A percentile compares a stretch with the other conserved stretches of the same genome.
Evolutionary conservation across 2,888 invertebrate species (phyloP).

Genomic region (Limulus polyphemus): DNA sequence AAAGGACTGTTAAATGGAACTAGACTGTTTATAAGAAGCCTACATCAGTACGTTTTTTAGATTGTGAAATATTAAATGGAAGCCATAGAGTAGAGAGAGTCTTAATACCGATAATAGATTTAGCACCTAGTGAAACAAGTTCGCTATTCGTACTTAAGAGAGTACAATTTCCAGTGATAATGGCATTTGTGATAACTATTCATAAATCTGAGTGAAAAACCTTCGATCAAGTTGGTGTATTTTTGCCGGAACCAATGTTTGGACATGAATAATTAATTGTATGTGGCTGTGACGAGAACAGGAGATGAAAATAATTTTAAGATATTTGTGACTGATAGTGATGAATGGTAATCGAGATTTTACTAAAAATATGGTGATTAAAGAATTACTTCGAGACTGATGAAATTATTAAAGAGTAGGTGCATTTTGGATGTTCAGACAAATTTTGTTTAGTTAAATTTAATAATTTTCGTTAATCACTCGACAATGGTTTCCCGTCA

Average conservation of each 20-base stretch:
- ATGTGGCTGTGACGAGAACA: conserved; percentile 24
- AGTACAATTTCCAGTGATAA: conserved; percentile 20
- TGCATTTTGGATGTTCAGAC: too few relatives aligned
- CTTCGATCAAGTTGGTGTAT: conserved; percentile 21
- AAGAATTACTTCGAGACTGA: too few relatives aligned
- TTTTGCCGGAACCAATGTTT: conserved; percentile 21
- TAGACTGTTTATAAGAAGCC: neutral
- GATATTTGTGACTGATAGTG: too few relatives aligned
- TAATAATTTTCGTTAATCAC: too few relatives aligned
- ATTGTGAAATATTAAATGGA: neutral
- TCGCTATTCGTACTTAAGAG: conserved; percentile 12
- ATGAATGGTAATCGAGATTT: too few relatives aligned
- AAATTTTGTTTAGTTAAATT: too few relatives aligned
- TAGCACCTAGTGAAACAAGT: neutral
- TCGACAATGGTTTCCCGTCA: too few relatives aligned
- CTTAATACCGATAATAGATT: conserved; percentile 24
- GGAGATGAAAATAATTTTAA: too few relatives aligned
- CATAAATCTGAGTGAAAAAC: conserved; percentile 12
- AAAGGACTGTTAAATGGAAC: conserved; percentile 7
- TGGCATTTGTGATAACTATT: conserved; percentile 25
- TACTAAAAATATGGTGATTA: too few relatives aligned
- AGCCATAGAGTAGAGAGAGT: conserved; percentile 7
- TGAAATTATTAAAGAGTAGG: too few relatives aligned
- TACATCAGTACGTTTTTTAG: neutral
- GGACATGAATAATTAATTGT: conserved; percentile 31